Evolutionary conservation across 2,797 vertebrate genomes (phyloP).

Genomic region (Cossypha niveicapilla): DNA sequence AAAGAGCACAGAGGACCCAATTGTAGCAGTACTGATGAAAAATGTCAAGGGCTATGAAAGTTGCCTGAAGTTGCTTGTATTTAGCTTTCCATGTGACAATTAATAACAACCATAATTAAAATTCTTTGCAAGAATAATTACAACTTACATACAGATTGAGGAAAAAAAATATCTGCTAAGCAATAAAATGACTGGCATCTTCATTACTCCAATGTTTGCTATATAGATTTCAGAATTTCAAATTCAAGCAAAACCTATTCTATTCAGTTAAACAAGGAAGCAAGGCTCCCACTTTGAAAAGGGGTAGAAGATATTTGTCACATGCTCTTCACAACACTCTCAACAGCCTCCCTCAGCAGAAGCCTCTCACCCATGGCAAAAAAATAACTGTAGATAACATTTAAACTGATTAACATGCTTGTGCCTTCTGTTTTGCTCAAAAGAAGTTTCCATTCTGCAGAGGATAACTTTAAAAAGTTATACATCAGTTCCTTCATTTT

Average conservation of each 20-base stretch:
- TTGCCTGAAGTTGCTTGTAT: not conserved
- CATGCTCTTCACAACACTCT: not conserved
- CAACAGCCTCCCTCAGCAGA: not conserved
- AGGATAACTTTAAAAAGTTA: not conserved
- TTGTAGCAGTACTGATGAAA: not conserved
- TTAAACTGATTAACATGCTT: not conserved
- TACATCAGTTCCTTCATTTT: not conserved
- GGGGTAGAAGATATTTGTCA: not conserved
- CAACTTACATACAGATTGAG: not conserved
- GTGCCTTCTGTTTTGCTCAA: not conserved
- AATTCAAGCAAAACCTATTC: not conserved
- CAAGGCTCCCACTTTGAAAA: not conserved
- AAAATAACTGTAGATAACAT: not conserved
- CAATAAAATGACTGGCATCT: not conserved
- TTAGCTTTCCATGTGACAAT: not conserved
- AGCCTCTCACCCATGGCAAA: not conserved
- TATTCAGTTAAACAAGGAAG: not conserved
- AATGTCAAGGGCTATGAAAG: not conserved
- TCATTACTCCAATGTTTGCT: not conserved
- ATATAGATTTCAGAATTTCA: not conserved
- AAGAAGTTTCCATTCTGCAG: not conserved
- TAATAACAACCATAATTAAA: not conserved
- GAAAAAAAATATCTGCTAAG: not conserved
- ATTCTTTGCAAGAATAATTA: not conserved
- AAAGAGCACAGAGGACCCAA: not conserved